Evolutionary conservation across 2,797 vertebrate genomes (phyloP).

Genomic region (Danio albolineatus): DNA sequence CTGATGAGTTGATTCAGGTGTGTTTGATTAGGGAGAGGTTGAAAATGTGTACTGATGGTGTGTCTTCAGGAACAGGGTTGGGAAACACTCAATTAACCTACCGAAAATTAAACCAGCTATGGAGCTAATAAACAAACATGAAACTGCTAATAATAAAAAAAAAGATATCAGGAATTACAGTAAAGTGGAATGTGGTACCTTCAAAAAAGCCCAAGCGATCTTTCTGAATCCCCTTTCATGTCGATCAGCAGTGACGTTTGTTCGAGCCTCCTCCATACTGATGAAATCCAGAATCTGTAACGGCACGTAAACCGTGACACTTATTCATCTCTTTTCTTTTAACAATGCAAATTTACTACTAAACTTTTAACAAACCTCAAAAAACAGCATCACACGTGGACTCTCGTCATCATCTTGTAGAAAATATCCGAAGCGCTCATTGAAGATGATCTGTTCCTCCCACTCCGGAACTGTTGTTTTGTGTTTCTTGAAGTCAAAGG

Average conservation of each 20-base stretch:
- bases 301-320: not conserved
- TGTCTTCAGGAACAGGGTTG: too few species aligned
- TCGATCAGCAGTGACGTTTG: slow-evolving; percentile 76
- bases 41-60: too few species aligned
- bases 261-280: slow-evolving; percentile 85
- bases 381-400: slow-evolving; percentile 89
- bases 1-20: too few species aligned
- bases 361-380: slow-evolving; percentile 85
- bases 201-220: slow-evolving; percentile 97
- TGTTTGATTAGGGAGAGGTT: too few species aligned
- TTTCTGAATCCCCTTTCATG: slow-evolving; percentile 88
- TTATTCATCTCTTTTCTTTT: not conserved
- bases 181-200: slow-evolving; percentile 76
- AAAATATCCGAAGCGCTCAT: slow-evolving; percentile 90
- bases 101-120: not conserved
- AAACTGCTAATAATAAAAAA: not conserved
- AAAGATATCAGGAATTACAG: not conserved
- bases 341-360: not conserved
- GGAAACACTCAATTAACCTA: too few species aligned
- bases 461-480: slow-evolving; percentile 91
- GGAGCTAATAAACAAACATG: not conserved
- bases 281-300: slow-evolving; percentile 91
- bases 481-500: slow-evolving; percentile 91
- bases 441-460: slow-evolving; percentile 97
- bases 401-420: slow-evolving; percentile 80